These are phyloP conservation scores for Heterotis niloticus DNA, from an alignment of 2,113 vertebrate species.

Conservation along the genomic window DNA sequence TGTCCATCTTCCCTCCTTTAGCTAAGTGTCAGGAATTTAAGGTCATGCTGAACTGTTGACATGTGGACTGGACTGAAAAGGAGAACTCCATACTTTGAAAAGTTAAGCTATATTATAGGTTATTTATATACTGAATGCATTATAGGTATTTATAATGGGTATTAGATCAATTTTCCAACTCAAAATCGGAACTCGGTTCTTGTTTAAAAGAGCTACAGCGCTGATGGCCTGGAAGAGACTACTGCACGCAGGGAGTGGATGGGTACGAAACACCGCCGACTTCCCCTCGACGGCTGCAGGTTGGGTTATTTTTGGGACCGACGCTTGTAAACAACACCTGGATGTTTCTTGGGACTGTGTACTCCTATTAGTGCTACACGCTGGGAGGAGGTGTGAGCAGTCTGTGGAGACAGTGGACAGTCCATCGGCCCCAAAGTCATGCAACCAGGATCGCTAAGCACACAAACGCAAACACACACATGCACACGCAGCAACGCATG, in stretches of 20 bases:
- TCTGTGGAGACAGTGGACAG: not conserved
- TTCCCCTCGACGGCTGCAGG: not conserved
- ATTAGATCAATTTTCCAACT: too few species aligned
- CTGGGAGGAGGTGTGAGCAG: conserved; percentile 6
- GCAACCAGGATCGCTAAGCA: not conserved
- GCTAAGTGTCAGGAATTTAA: too few species aligned
- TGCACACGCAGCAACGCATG: not conserved
- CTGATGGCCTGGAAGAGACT: not conserved
- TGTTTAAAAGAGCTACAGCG: not conserved
- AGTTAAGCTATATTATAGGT: too few species aligned
- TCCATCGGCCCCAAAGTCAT: not conserved
- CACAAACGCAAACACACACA: not conserved
- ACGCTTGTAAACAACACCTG: conserved; percentile 28
- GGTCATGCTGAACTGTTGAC: too few species aligned
- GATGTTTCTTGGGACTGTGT: conserved; percentile 8
- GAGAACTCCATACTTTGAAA: too few species aligned
- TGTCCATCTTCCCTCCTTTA: too few species aligned
- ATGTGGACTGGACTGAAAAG: too few species aligned
- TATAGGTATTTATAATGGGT: too few species aligned
- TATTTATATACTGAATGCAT: too few species aligned
- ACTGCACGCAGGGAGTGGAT: not conserved
- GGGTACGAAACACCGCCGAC: not conserved
- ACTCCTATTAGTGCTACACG: not conserved
- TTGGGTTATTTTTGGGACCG: conserved; percentile 19
- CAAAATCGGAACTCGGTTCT: not conserved